phyloP scores from a whole-genome alignment of 2,797 vertebrate genomes.

The Lacerta bilineata region DNA sequence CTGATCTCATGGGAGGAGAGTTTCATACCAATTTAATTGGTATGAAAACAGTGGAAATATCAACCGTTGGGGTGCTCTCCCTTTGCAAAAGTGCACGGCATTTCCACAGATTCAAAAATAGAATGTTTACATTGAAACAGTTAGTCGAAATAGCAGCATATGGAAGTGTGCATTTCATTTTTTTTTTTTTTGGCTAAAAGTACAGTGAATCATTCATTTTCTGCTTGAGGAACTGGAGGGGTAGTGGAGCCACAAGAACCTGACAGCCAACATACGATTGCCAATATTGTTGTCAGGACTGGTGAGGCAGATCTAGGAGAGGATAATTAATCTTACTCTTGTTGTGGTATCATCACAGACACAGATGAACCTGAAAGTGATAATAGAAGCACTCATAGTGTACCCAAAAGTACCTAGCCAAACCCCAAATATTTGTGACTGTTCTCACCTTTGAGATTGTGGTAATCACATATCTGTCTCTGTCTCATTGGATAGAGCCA shows the following conservation, averaged over 20 bases:
- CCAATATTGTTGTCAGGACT: slow-evolving; percentile 35
- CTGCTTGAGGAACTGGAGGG: slow-evolving; percentile 28
- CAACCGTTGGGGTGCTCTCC: not conserved
- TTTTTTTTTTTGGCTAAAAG: slow-evolving; percentile 16
- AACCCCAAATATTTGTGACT: not conserved
- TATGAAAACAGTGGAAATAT: not conserved
- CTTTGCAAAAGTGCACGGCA: not conserved
- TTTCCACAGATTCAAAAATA: not conserved
- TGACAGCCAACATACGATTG: slow-evolving; percentile 10
- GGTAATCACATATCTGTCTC: not conserved
- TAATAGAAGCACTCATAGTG: not conserved
- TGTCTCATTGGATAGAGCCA: not conserved
- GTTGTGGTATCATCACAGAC: not conserved
- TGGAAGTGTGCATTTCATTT: slow-evolving; percentile 23
- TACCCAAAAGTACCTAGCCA: not conserved
- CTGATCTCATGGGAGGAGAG: not conserved
- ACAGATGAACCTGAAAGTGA: slow-evolving; percentile 8
- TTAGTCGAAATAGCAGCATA: slow-evolving; percentile 35
- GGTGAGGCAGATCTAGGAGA: slow-evolving; percentile 27
- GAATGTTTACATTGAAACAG: not conserved
- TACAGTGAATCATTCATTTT: slow-evolving; percentile 59
- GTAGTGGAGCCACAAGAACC: slow-evolving; percentile 18
- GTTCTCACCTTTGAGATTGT: not conserved
- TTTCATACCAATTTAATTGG: not conserved
- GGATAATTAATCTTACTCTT: slow-evolving; percentile 41